Base-by-base conservation (phyloP, 2,888 invertebrate genomes). In the Meiosimyza decipiens region DNA sequence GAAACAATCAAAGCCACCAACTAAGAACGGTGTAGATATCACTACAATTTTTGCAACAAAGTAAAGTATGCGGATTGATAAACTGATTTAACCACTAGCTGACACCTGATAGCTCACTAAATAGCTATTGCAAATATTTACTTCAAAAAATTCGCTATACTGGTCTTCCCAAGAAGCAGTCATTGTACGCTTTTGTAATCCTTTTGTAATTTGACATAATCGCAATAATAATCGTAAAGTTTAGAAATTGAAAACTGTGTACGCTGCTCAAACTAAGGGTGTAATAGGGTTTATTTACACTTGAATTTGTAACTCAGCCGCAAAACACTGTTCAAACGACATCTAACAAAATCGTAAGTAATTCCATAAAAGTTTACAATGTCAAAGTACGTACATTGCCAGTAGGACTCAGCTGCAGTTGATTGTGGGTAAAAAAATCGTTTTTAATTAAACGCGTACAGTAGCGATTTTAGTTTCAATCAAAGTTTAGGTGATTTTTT, bases 401-500 rank as follows among this genome's bases (percentile, higher is more conserved):
- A 22, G 16, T 15, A 54, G 74, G 72, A 70, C 77, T 76, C 76
- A 79, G 76, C 78, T 79, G 79, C 72, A 74, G 59, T 72, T 76
- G 76, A 70, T 76, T 76, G 74, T 74, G 75, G 76, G 77, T 70
- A 73, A 76, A 60, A n/a, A 60, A 50, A 40, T 1, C 40, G 9
- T 64, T 64, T 76, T 77, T 78, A 77, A 79, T 76, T 79, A 76
- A 76, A 79, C 71, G 74, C 74, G 72, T 74, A 71, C 68, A 70
- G 74, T 59, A 67, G 64, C 66, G 66, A 62, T 63, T 70, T 50
- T 63, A 63, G 62, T 70, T 70, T 62, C 70, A 70, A 70, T 70
- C 70, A 70, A 70, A 70, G 62, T 70, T 63, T 63, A 49, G 54
- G 18, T 22, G 51, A 51, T 62, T 52, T 16, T 52, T 28, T 51